These are phyloP conservation scores for Drosophila rhopaloa DNA, from an alignment of 1,140 invertebrate genomes.

Conservation along the genomic window DNA sequence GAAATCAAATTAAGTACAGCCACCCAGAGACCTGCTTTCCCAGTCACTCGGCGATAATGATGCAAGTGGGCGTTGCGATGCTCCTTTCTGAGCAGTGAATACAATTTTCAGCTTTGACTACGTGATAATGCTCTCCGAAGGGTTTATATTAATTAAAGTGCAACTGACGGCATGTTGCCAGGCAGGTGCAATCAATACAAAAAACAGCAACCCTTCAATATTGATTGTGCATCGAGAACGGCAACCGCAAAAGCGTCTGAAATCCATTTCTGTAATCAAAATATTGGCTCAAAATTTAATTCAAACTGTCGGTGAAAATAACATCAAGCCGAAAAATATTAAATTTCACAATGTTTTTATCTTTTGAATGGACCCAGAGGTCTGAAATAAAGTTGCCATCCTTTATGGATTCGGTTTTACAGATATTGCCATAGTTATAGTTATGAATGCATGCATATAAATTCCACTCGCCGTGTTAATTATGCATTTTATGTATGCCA, in stretches of 20 bases:
- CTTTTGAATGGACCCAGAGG: neutral
- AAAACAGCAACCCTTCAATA: neutral
- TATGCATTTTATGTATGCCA: constrained; percentile 32
- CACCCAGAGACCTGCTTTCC: constrained; percentile 12
- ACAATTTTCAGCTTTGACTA: constrained; percentile 63
- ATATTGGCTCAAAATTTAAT: constrained; percentile 35
- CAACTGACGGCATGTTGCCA: constrained; percentile 11
- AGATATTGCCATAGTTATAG: constrained; percentile 21
- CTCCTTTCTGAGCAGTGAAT: constrained; percentile 49
- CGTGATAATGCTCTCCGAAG: constrained; percentile 22
- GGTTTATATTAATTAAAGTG: constrained; percentile 72
- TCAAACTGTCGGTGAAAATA: constrained; percentile 8
- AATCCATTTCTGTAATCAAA: constrained; percentile 41
- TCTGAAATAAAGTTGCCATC: too few relatives aligned
- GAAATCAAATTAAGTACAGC: neutral
- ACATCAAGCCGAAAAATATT: neutral
- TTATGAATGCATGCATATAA: neutral
- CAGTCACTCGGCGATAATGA: constrained; percentile 13
- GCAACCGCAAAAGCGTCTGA: constrained; percentile 12
- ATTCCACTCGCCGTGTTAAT: constrained; percentile 22
- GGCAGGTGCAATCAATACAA: constrained; percentile 10
- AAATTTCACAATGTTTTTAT: constrained; percentile 4
- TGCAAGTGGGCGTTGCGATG: constrained; percentile 5
- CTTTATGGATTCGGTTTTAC: neutral
- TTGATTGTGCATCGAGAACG: constrained; percentile 14